Conservation (phyloP, 2,797 vertebrate species). For the Luscinia megarhynchos region DNA sequence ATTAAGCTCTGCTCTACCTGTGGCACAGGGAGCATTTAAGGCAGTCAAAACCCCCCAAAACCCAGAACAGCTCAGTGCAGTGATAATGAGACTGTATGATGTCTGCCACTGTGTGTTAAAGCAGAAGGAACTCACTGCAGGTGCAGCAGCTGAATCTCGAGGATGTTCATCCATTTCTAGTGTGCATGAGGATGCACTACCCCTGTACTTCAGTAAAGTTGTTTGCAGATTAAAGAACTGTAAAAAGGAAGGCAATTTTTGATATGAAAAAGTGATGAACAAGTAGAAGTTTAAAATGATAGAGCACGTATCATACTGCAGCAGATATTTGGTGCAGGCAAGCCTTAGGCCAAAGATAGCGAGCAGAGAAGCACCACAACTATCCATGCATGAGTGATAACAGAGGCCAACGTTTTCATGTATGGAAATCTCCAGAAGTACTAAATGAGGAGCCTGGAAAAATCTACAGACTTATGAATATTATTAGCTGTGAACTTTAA, state of each 20-base stretch:
- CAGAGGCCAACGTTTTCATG: constrained; percentile 10
- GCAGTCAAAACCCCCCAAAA: rapidly evolving
- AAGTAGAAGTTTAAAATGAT: not conserved
- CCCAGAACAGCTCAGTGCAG: not conserved
- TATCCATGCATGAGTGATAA: not conserved
- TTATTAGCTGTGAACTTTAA: constrained; percentile 76
- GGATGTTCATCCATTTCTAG: not conserved
- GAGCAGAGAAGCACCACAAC: not conserved
- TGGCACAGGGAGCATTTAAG: not conserved
- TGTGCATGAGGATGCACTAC: rapidly evolving
- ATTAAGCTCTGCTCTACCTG: not conserved
- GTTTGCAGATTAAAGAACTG: not conserved
- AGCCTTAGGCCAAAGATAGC: not conserved
- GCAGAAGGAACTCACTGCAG: not conserved
- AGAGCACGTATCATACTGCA: not conserved
- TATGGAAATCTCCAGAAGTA: constrained; percentile 47
- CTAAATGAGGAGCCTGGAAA: constrained; percentile 54
- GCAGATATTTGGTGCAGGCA: not conserved
- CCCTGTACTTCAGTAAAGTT: not conserved
- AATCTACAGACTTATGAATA: constrained; percentile 74
- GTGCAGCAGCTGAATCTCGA: not conserved
- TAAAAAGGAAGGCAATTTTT: not conserved
- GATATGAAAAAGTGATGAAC: not conserved
- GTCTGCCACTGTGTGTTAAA: not conserved
- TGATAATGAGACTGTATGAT: not conserved